Evolutionary conservation across 2,113 vertebrate genomes (phyloP).

Genomic region (Rattus rattus): DNA sequence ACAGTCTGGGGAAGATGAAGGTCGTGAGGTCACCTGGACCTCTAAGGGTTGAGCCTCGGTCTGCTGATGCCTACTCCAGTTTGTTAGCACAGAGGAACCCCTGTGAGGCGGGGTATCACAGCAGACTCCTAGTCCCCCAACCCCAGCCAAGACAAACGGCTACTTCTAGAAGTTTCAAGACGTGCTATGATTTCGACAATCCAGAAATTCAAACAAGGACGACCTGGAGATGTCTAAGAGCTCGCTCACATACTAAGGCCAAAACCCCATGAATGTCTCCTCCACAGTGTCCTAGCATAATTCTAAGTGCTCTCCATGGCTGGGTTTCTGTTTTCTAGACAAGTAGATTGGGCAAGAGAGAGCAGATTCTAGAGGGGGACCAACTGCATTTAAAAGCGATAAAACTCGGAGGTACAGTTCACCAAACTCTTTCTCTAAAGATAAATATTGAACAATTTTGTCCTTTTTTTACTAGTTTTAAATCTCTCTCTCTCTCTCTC

Average conservation of each 20-base stretch:
- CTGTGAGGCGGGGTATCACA: not conserved
- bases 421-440: not conserved
- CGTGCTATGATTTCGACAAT: not conserved
- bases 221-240: not conserved
- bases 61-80: not conserved
- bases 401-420: not conserved
- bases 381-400: not conserved
- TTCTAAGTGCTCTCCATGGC: not conserved
- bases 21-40: not conserved
- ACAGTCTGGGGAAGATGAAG: not conserved
- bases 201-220: not conserved
- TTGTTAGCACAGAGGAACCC: rapidly evolving
- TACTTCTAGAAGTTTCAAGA: not conserved
- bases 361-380: not conserved
- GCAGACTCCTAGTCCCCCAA: not conserved
- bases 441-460: not conserved
- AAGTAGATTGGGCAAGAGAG: not conserved
- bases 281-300: not conserved
- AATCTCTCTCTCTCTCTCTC: too few species aligned
- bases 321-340: not conserved
- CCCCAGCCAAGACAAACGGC: not conserved
- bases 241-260: not conserved
- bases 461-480: not conserved
- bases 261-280: not conserved
- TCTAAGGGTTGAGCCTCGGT: not conserved